These are phyloP conservation scores for Premnoplex brunnescens DNA, from an alignment of 2,797 vertebrate species.

Conservation along the genomic window DNA sequence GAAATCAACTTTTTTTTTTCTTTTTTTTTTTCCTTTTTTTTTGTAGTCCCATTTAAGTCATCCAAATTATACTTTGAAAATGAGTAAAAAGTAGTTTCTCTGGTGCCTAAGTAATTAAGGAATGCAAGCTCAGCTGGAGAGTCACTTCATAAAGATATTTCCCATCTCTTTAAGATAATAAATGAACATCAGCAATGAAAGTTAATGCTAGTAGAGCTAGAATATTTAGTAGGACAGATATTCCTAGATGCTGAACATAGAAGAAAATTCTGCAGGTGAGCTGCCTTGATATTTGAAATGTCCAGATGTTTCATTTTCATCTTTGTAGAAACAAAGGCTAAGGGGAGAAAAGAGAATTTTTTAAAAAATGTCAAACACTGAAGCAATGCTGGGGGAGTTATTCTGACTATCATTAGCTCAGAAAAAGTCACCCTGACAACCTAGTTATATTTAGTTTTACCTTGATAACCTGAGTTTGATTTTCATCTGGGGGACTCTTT, in stretches of 20 bases:
- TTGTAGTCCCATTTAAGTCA: neutral
- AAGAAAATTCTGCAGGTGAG: neutral
- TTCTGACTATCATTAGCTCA: neutral
- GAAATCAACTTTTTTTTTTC: neutral
- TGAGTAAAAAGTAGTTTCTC: neutral
- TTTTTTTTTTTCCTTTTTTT: neutral
- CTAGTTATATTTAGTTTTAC: neutral
- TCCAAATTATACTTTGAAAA: neutral
- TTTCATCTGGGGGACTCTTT: neutral
- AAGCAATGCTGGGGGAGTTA: neutral
- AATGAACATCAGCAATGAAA: neutral
- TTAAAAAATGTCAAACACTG: neutral
- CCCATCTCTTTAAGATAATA: neutral
- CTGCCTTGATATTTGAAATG: neutral
- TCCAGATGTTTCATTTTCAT: neutral
- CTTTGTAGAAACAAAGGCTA: neutral
- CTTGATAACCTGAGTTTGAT: neutral
- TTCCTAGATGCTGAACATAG: neutral
- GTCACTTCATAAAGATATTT: neutral
- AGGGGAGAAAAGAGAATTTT: neutral
- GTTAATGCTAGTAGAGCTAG: neutral
- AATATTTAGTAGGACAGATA: neutral
- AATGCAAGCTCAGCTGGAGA: neutral
- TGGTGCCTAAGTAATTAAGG: neutral
- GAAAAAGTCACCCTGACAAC: neutral